phyloP scores from a whole-genome alignment of 2,113 vertebrate genomes.

The Nanorana parkeri region DNA sequence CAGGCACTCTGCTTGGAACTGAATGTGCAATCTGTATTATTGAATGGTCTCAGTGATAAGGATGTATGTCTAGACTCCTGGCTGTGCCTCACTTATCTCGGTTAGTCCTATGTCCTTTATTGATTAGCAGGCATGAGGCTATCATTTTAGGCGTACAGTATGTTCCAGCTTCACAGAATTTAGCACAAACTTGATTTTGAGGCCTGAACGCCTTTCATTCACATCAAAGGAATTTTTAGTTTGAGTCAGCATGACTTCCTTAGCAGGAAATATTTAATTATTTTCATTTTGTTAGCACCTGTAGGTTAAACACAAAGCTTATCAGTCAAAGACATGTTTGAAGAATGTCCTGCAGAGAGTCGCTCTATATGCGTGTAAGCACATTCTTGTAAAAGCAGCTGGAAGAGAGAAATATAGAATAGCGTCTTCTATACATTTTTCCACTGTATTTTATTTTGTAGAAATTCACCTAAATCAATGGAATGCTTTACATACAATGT shows the following conservation, averaged over 20 bases:
- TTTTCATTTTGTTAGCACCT: constrained; percentile 37
- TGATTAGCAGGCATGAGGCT: constrained; percentile 42
- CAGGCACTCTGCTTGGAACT: constrained; percentile 7
- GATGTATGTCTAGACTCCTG: constrained; percentile 37
- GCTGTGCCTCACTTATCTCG: constrained; percentile 43
- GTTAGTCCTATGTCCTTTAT: constrained; percentile 37
- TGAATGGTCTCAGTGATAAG: constrained; percentile 48
- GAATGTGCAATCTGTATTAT: constrained; percentile 42
- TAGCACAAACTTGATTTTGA: constrained; percentile 2
- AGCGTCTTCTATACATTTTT: background rate
- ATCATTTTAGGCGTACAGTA: constrained; percentile 39
- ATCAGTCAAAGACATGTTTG: constrained; percentile 30
- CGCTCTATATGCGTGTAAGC: constrained; percentile 13
- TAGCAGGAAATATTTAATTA: constrained; percentile 38
- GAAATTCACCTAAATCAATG: background rate
- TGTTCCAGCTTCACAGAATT: background rate
- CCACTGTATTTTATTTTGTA: background rate
- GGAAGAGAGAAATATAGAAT: background rate
- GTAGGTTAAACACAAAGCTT: constrained; percentile 37
- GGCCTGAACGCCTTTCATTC: constrained; percentile 33
- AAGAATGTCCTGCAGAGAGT: constrained; percentile 29
- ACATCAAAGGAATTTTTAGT: constrained; percentile 11
- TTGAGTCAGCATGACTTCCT: constrained; percentile 10
- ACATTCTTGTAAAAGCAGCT: constrained; percentile 15
- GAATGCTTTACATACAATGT: too few relatives aligned